Base-by-base conservation (phyloP, 2,888 invertebrate genomes). In the Cabera pusaria region DNA sequence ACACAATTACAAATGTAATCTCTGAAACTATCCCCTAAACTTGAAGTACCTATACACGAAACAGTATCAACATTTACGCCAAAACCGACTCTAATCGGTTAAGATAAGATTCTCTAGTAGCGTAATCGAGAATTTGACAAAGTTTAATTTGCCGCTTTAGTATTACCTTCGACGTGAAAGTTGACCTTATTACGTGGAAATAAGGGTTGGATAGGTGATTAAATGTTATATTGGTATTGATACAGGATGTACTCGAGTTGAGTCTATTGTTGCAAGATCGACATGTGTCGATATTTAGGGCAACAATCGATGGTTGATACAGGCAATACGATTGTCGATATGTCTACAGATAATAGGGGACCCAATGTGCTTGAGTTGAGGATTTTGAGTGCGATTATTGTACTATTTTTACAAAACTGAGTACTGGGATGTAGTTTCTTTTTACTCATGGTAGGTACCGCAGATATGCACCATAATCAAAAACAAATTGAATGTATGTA, bases 1-100 rank as follows among this genome's bases (percentile, higher is more conserved):
- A 72, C 61, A 79, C 79, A 82, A 81, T 83, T 79, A 82, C 80
- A 59, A 74, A 72, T 68, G 72, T 79, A 81, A 83, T 83, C 81
- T 72, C 68, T 49, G 49, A 57, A 71, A 65, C 72, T 72, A 78
- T 78, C 78, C 82, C 76, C 80, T 74, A 71, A 75, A 65, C 77
- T 76, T 45, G 56, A 70, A 84, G 82, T 75, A 67, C 74, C 70
- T 74, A 76, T 72, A 75, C 49, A 37, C 44, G 34, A 37, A 32
- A 18, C 21, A 40, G 8, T 21, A 6, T 8, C 8, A 6, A 7
- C 22, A 42, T 9, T 17, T 12, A 28, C 21, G 9, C 21, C 3
- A 45, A 42, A 47, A 17, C 18, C 11, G 18, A 36, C 45, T 23
- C 36, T 51, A 48, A 33, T 6, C n/a, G 23, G 2, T 37, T 33